These are phyloP conservation scores for Andrena cerasifolii DNA, from an alignment of 1,140 invertebrate genomes.

Conservation along the genomic window DNA sequence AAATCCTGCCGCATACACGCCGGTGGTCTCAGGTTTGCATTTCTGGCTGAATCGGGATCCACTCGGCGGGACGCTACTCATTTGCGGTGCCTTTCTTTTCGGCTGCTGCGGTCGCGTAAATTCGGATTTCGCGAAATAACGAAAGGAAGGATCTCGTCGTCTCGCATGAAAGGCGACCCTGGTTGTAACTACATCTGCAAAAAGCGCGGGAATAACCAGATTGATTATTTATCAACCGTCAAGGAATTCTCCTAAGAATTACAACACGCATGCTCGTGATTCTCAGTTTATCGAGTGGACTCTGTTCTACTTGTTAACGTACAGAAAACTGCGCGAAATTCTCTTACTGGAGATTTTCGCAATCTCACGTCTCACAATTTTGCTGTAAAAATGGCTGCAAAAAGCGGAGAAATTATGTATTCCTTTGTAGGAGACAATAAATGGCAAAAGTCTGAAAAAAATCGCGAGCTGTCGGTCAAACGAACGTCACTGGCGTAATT, in stretches of 20 bases:
- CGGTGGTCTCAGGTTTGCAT: slow-evolving; percentile 60
- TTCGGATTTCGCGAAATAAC: slow-evolving; percentile 28
- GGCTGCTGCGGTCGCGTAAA: slow-evolving; percentile 38
- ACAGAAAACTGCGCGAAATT: too few relatives aligned
- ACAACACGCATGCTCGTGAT: too few relatives aligned
- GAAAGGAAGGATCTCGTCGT: slow-evolving; percentile 21
- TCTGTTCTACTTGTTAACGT: too few relatives aligned
- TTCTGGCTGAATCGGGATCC: slow-evolving; percentile 18
- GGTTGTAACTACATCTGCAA: slow-evolving; percentile 28
- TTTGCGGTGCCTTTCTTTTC: slow-evolving; percentile 41
- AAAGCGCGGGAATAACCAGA: neutral
- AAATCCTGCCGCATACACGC: slow-evolving; percentile 10
- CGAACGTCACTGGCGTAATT: too few relatives aligned
- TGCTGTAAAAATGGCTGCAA: neutral
- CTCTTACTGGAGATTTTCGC: too few relatives aligned
- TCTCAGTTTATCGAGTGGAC: too few relatives aligned
- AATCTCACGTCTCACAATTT: too few relatives aligned
- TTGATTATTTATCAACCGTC: neutral
- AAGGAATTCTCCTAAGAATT: neutral
- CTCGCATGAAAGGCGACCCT: slow-evolving; percentile 15
- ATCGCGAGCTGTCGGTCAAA: too few relatives aligned
- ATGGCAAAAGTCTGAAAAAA: too few relatives aligned
- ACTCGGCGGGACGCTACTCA: slow-evolving; percentile 19
- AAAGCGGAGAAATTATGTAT: too few relatives aligned
- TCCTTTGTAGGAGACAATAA: too few relatives aligned